Percentiles rank a stretch among this genome's conserved stretches.
These are phyloP conservation scores for Tetragnatha versicolor DNA, from an alignment of 1,140 invertebrate species.

Conservation along the genomic window DNA sequence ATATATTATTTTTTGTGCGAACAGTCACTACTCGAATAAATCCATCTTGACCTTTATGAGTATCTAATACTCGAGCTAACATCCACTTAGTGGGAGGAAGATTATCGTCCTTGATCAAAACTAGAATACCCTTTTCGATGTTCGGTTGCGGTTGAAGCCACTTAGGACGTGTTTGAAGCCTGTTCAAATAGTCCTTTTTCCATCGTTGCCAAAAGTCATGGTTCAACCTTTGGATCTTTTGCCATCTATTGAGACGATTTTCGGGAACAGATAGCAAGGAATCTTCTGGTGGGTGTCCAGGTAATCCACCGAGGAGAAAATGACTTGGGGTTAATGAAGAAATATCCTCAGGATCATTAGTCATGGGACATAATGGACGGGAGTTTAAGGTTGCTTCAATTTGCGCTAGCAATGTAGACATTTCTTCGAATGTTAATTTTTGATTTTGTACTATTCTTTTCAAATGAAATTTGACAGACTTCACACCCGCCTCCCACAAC, in stretches of 20 bases:
- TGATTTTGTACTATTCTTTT: conserved; percentile 22
- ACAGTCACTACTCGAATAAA: background rate
- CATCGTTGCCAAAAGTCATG: conserved; percentile 45
- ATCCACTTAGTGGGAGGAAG: background rate
- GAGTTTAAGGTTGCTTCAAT: conserved; percentile 62
- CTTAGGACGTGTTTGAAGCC: conserved; percentile 37
- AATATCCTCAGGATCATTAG: conserved; percentile 60
- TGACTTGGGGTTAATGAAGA: conserved; percentile 59
- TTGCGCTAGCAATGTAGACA: conserved; percentile 59
- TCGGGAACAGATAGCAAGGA: background rate
- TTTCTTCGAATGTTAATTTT: conserved; percentile 58
- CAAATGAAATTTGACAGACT: no score
- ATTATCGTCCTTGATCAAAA: conserved; percentile 1
- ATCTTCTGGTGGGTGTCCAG: background rate
- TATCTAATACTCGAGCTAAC: background rate
- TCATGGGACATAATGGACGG: conserved; percentile 58
- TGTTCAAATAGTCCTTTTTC: conserved; percentile 24
- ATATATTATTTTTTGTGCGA: no score
- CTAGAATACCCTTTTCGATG: conserved; percentile 4
- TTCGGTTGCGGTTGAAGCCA: background rate
- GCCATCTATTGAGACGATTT: conserved; percentile 16
- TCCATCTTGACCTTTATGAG: background rate
- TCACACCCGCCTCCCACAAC: no score
- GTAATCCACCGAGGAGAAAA: conserved; percentile 47
- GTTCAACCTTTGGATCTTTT: background rate